Evolutionary conservation across 2,888 invertebrate genomes (phyloP), one percentile per base, ranked within the genome.

Genomic region (Bimastos eiseni): DNA sequence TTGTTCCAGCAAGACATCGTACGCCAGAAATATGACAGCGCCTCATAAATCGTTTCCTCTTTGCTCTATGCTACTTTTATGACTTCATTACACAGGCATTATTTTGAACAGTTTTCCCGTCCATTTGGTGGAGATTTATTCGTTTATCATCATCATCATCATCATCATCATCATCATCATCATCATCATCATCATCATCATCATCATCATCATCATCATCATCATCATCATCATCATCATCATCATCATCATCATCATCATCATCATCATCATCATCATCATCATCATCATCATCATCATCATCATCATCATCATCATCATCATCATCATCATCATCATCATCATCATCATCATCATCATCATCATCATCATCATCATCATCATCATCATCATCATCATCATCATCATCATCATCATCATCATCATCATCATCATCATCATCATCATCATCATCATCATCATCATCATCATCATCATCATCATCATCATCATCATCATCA

Each of bases 331-430:
- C 90, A 90, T 55, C 70, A 90, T 55, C 90, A 90, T 55, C 90
- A 90, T 90, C 90, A 90, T 55, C 90, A 38, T 90, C 89, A 89
- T 89, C 89, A 89, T 89, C 89, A 89, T 89, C 89, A 89, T 19
- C 89, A 89, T 19, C 89, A 89, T 89, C 89, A 89, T 92, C 83
- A 41, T 91, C 92, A 37, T 92, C 93, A 90, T 92, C 91, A 90
- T 93, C 93, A 55, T 91, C 91, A 49, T 92, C 92, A 36, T 93
- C 92, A 49, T 93, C 93, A n/a, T 93, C 92, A 44, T 94, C 93
- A 91, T 92, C 92, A 70, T 93, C 93, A 89, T 93, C 90, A 86
- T 92, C 91, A 91, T 93, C 94, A 44, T 92, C 92, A 90, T 90
- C 89, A 90, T 55, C 90, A 90, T 55, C 90, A 90, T 55, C 70